Percentiles rank a stretch among this genome's conserved stretches.
Conservation (phyloP, 1,140 invertebrate genomes). For the Atta cephalotes region DNA sequence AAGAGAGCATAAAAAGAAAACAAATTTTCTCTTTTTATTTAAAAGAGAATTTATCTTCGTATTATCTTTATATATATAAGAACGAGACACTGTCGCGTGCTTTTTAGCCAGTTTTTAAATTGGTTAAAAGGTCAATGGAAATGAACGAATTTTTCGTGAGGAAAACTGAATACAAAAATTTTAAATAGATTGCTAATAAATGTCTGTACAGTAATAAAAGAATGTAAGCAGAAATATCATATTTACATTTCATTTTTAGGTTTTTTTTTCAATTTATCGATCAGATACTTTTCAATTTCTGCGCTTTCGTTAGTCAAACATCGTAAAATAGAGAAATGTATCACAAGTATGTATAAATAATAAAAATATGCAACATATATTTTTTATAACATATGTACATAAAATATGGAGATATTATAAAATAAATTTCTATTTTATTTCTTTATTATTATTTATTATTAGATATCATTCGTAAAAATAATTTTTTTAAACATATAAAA, state of each 20-base stretch:
- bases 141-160: neutral
- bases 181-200: neutral
- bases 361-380: neutral
- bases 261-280: conserved; percentile 24
- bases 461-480: neutral
- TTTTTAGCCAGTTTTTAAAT: neutral
- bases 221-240: neutral
- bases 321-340: conserved; percentile 1
- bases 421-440: neutral
- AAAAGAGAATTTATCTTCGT: conserved; percentile 15
- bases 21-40: neutral
- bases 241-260: neutral
- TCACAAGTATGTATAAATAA: neutral
- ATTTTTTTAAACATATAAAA: neutral
- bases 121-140: neutral
- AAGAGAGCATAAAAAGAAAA: neutral
- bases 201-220: neutral
- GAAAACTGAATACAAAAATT: neutral
- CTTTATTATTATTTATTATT: neutral
- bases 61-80: neutral
- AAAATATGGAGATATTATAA: neutral
- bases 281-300: neutral
- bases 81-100: neutral
- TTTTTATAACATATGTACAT: neutral
- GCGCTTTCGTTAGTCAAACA: neutral